Evolutionary conservation across 2,113 vertebrate species (phyloP), one percentile per base, ranked within the genome.

Genomic region (Vicugna pacos): DNA sequence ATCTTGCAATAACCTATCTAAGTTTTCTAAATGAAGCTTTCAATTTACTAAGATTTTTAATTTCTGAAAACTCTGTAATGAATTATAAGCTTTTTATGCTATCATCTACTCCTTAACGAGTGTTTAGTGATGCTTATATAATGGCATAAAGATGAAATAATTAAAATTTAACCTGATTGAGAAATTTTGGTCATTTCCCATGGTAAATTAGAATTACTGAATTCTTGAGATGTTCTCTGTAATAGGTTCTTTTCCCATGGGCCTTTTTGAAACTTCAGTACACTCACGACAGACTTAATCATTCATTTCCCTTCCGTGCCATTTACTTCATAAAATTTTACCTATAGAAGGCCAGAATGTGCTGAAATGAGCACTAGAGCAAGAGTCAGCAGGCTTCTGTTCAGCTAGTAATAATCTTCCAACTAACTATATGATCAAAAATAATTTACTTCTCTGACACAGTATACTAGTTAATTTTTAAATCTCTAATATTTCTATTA

Each of bases 281-380:
- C 24, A 85, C 24, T 73, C 24, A 2, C 54, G 72, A 58, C 1
- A 85, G 19, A 52, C 6, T 15, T 24, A 58, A 58, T 75, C 22
- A 79, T 32, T 84, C 56, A 80, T 26, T 76, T 42, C 58, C 58
- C 42, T 89, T 80, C 67, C 69, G 8, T 35, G 30, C 17, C 35
- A 35, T 35, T 83, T 75, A 76, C 46, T 75, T 95, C 70, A 96
- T 62, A 91, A 91, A 89, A 87, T 72, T 60, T 93, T 91, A 96
- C 65, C 16, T 38, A 81, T 0, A 82, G 19, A 91, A 50, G n/a
- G 38, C 48, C 48, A 19, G 50, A 85, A 94, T 19, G 46, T 77
- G 24, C 73, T 89, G 48, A 89, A 89, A 77, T 32, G 5, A 92
- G 69, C 24, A 42, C 56, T 56, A 54, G 0, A 87, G 28, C n/a